Base-by-base conservation (phyloP, 1,140 invertebrate species). In the Conus betulinus region DNA sequence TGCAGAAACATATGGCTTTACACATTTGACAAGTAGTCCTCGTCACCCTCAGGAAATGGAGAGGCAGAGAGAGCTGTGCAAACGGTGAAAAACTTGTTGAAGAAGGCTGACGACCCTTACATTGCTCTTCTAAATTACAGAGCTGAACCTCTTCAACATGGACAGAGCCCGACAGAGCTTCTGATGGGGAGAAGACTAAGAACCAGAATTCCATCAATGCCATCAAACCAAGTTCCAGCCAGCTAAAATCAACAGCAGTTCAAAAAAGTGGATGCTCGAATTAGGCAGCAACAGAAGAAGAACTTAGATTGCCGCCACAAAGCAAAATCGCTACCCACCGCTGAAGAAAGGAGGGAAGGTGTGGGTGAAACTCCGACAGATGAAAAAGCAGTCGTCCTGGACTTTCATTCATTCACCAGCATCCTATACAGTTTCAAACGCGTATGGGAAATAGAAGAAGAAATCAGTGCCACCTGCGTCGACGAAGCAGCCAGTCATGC, bases 31-130 rank as follows among this genome's bases (percentile, higher is more conserved):
- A 15, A 89, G 82, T 15, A 88, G 51, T 90, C 90, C 6, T 17
- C 27, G 55, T 51, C 90, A 90, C 88, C 88, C 91, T 39, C 90
- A 93, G 83, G 85, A n/a, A 92, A 92, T 76, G 90, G 89, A 15
- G 27, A 78, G 86, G 63, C 91, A 15, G 91, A 92, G 87, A 85
- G 89, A n/a, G n/a, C n/a, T n/a, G n/a, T 91, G 6, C 90, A 92
- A 67, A 92, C 90, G 1, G 90, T 93, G 11, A 91, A 93, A 85
- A 87, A 67, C 25, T 67, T 89, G 25, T 74, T 90, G 15, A 63
- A 82, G 79, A 91, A 91, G 79, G 87, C 84, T 27, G 82, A 87
- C 3, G 90, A 90, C 87, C 87, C n/a, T n/a, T 88, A 55, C 87
- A 89, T 87, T 15, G 90, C 83, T 76, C 84, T 92, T 53, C 79